These are phyloP conservation scores for Mustela nigripes DNA, from an alignment of 2,113 vertebrate species.

Conservation along the genomic window DNA sequence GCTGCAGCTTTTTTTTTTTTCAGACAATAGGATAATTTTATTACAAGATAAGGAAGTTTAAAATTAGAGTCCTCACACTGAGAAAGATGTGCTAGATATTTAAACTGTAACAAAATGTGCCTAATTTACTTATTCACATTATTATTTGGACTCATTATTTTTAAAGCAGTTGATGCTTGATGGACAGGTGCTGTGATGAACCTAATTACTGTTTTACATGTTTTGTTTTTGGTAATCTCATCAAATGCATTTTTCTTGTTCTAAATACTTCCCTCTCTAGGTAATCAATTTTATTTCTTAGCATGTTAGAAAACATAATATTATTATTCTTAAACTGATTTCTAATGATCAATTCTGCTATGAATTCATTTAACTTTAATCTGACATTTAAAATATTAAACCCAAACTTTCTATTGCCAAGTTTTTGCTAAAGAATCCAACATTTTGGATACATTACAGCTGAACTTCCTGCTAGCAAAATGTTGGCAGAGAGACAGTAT, in stretches of 20 bases:
- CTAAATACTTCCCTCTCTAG: background rate
- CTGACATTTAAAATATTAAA: conserved; percentile 49
- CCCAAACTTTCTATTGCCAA: background rate
- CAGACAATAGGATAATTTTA: background rate
- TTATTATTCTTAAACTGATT: conserved; percentile 46
- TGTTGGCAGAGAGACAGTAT: background rate
- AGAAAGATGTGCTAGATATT: background rate
- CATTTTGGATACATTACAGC: background rate
- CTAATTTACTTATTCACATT: background rate
- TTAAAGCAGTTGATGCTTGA: conserved; percentile 4
- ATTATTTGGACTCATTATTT: background rate
- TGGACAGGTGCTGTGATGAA: background rate
- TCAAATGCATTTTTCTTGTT: conserved; percentile 44
- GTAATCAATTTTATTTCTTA: conserved; percentile 44
- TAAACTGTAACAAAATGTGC: background rate
- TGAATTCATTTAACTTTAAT: conserved; percentile 50
- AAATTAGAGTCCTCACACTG: background rate
- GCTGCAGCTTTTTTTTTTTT: background rate
- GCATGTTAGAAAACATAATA: background rate
- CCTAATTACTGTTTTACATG: background rate
- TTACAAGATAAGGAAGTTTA: background rate
- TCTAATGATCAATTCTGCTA: background rate
- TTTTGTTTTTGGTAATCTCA: conserved; percentile 12
- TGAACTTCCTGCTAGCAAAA: background rate
- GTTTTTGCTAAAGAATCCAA: background rate